These are phyloP conservation scores for Natrix natrix DNA, from an alignment of 2,797 vertebrate species.

Conservation along the genomic window DNA sequence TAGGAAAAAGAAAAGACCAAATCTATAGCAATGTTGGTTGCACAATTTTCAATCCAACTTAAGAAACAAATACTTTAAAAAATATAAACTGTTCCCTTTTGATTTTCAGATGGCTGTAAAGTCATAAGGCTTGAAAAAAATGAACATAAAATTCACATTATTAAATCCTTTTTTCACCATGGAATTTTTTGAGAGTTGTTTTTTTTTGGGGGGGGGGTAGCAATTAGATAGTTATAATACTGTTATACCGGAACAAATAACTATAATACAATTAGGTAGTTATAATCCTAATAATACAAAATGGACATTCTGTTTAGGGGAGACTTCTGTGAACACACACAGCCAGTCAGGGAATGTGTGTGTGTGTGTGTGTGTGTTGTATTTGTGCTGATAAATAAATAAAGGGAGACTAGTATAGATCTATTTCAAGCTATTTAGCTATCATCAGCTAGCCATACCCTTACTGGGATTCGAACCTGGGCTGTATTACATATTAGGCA, in stretches of 20 bases:
- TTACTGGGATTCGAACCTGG: too few species aligned
- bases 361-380: too few species aligned
- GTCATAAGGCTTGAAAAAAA: neutral
- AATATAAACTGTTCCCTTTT: neutral
- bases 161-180: neutral
- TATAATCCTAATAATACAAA: neutral
- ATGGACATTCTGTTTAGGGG: neutral
- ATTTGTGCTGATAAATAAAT: too few species aligned
- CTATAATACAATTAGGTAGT: neutral
- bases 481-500: too few species aligned
- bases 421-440: too few species aligned
- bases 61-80: neutral
- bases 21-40: neutral
- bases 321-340: neutral
- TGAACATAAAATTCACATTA: neutral
- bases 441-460: too few species aligned
- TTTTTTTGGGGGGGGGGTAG: neutral
- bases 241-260: neutral
- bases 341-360: too few species aligned
- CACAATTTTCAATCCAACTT: neutral
- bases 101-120: neutral
- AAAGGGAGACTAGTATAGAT: too few species aligned
- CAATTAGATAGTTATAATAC: neutral
- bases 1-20: neutral
- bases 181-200: neutral